phyloP scores from a whole-genome alignment of 2,797 vertebrate genomes.

The Muscicapa comitata region DNA sequence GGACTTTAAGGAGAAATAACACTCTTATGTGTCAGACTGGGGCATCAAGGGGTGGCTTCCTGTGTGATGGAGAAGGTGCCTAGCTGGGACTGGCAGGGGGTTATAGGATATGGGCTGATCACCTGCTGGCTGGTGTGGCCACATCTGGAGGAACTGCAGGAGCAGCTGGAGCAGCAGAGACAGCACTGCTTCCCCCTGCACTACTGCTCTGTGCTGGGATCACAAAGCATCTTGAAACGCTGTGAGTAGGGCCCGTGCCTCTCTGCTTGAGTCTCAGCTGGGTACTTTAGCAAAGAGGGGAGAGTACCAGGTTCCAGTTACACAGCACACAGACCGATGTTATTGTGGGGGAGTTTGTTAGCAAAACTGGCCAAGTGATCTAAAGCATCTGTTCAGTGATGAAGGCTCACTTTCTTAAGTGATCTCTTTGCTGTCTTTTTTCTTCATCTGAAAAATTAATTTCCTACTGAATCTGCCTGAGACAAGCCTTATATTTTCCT shows the following conservation, averaged over 20 bases:
- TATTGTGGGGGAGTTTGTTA: background rate
- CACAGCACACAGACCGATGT: fast-evolving
- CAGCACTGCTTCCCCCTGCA: background rate
- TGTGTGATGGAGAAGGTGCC: fast-evolving
- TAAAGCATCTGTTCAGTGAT: background rate
- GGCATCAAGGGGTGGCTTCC: background rate
- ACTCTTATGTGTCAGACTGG: background rate
- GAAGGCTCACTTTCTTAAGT: background rate
- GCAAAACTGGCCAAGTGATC: background rate
- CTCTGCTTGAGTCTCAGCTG: background rate
- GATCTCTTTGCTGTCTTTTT: background rate
- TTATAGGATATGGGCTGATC: fast-evolving
- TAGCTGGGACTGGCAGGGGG: background rate
- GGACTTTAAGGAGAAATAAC: background rate
- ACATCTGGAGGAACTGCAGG: background rate
- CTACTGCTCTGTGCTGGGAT: fast-evolving
- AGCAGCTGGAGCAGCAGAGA: background rate
- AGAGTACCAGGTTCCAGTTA: background rate
- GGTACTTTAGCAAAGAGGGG: background rate
- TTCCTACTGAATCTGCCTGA: background rate
- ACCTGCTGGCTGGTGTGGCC: fast-evolving
- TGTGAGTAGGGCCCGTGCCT: fast-evolving
- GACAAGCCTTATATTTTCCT: background rate
- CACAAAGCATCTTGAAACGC: fast-evolving
- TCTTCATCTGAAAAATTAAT: background rate